Evolutionary conservation across 2,888 invertebrate species (phyloP), one percentile per base, ranked within the genome.

Genomic region (Timema cristinae): DNA sequence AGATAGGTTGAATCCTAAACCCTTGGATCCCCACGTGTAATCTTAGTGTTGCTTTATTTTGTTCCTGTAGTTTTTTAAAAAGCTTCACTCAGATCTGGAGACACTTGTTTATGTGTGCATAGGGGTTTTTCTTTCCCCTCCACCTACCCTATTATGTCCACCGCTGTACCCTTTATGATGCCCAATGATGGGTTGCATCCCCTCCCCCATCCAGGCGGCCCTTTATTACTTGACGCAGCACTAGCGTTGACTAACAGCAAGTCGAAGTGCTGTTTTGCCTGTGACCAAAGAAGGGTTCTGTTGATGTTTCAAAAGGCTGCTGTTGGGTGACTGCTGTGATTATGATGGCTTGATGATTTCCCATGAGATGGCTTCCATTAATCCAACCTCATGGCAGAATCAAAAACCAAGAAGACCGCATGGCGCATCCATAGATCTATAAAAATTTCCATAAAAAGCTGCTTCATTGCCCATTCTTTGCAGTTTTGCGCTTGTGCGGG

Each of bases 261-360:
- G 82, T 78, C 94, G 86, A 54, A 95, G 84, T 7, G 91, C 91
- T 0, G 93, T 93, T 81, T 94, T 94, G 94, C 94, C 79, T 95
- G 94, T 77, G 92, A 92, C 79, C 94, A 86, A 47, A 95, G 84
- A 69, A 94, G 84, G 0, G 91, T 81, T 93, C 93, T 1, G 92
- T 79, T 93, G 93, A 76, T 84, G 84, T 84, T 91, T 89, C 75
- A 90, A 84, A 54, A 79, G 75, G 79, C 78, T 6, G 84, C 81
- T 59, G 83, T 84, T 83, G 7, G 76, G 75, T n/a, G 70, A 71
- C 72, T 83, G 79, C 68, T 80, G 78, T 78, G 77, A 71, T 79
- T 79, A 71, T 78, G 76, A 48, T 76, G 75, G 77, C 75, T 72
- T 77, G 77, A 61, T 78, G 76, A n/a, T n/a, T n/a, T n/a, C 77